Percentiles rank a stretch among this genome's conserved stretches.
These are phyloP conservation scores for Grantiella picta DNA, from an alignment of 2,113 vertebrate species.

Conservation along the genomic window DNA sequence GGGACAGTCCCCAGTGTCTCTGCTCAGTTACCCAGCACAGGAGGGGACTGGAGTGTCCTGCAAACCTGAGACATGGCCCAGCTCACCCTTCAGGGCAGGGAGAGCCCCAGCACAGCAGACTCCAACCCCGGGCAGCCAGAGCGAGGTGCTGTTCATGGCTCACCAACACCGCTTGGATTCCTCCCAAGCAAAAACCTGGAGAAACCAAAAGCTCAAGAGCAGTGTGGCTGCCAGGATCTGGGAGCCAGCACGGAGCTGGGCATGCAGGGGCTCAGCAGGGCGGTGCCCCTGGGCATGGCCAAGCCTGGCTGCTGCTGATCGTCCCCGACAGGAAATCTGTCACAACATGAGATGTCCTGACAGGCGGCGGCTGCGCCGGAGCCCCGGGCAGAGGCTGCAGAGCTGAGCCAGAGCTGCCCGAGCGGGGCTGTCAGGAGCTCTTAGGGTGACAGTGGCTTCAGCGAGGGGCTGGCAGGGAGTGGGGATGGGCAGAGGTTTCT, in stretches of 20 bases:
- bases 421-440: background rate
- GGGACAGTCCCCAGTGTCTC: background rate
- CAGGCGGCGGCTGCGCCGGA: background rate
- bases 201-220: background rate
- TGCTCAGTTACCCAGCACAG: accelerated
- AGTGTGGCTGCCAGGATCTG: accelerated
- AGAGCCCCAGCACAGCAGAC: accelerated
- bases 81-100: background rate
- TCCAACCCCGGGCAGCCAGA: background rate
- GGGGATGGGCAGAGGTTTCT: background rate
- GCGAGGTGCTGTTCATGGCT: background rate
- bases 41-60: background rate
- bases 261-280: background rate
- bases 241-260: accelerated
- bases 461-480: accelerated
- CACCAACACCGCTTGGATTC: accelerated
- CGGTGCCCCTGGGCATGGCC: background rate
- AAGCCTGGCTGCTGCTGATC: background rate
- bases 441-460: background rate
- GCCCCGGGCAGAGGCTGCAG: background rate
- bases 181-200: background rate
- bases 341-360: background rate
- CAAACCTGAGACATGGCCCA: accelerated
- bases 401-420: background rate
- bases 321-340: background rate